Base-by-base conservation (phyloP, 2,888 invertebrate species). In the Lasioglossum calceatum region DNA sequence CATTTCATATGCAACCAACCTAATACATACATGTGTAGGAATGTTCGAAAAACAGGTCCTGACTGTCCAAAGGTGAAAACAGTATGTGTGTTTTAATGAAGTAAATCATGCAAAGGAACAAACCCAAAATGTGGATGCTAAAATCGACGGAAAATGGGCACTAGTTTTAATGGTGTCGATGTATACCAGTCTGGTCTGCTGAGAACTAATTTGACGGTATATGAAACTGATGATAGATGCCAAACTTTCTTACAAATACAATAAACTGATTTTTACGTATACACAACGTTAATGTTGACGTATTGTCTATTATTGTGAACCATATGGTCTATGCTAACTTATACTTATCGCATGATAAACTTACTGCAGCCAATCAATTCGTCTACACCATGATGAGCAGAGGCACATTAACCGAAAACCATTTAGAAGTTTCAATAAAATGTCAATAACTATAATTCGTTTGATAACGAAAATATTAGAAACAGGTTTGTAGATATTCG, bases 311-410 rank as follows among this genome's bases (percentile, higher is more conserved):
- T 78, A 83, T 67, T 74, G 23, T 79, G 8, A 75, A 81, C 74
- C 80, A 73, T 72, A 72, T 75, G 54, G 39, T 79, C 84, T 87
- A 87, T 75, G 44, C 82, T 89, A 88, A 71, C 73, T 81, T 71
- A 80, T 82, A 83, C 58, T 82, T 71, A 85, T 88, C 70, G 83
- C 72, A 78, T 86, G 71, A 86, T 88, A 74, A 91, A 95, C 95
- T 95, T 95, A 95, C 95, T 95, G 92, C 94, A 93, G 91, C 95
- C 95, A 92, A 95, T 95, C 93, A 95, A 94, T 92, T 94, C 93
- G 93, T 94, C 95, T 95, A 93, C 88, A 87, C 84, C 91, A 72
- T 44, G 87, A 74, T 81, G 90, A 90, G 87, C 72, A 91, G 85
- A 86, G 74, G 84, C 84, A 88, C 87, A 88, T 87, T 87, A 89